Percentiles rank a stretch among this genome's conserved stretches.
Conservation (phyloP, 2,888 invertebrate species). For the Acrobasis repandana region DNA sequence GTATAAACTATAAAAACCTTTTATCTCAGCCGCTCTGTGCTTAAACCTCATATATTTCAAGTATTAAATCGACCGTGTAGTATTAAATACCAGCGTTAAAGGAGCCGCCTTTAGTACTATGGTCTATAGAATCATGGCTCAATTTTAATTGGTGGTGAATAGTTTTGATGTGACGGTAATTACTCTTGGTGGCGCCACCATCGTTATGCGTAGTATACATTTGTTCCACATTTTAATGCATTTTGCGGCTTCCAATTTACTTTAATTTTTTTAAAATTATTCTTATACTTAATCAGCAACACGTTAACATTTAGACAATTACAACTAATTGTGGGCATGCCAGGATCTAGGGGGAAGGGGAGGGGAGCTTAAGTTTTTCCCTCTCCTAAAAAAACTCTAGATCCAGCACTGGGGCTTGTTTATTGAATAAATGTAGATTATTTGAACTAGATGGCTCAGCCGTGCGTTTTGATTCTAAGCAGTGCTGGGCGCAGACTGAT, state of each 20-base stretch:
- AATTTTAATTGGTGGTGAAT: slow-evolving; percentile 29
- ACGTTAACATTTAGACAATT: too few relatives aligned
- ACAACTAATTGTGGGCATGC: too few relatives aligned
- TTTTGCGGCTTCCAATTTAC: neutral
- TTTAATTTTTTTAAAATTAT: neutral
- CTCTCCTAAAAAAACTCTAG: too few relatives aligned
- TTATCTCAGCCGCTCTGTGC: slow-evolving; percentile 42
- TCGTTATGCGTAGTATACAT: slow-evolving; percentile 36
- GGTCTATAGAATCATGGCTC: slow-evolving; percentile 30
- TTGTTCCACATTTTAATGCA: slow-evolving; percentile 51
- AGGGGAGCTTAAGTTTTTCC: too few relatives aligned
- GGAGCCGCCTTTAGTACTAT: slow-evolving; percentile 29
- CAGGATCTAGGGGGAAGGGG: too few relatives aligned
- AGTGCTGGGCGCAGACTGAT: too few relatives aligned
- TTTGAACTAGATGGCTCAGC: too few relatives aligned
- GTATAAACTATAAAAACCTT: slow-evolving; percentile 55
- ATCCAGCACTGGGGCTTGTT: too few relatives aligned
- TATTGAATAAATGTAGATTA: too few relatives aligned
- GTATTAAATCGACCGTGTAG: slow-evolving; percentile 47
- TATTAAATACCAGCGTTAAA: slow-evolving; percentile 35
- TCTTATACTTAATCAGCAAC: neutral
- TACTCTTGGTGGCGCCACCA: slow-evolving; percentile 44
- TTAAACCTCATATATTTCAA: slow-evolving; percentile 39
- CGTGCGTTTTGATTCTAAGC: too few relatives aligned
- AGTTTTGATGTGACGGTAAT: slow-evolving; percentile 48